phyloP scores from a whole-genome alignment of 2,888 invertebrate species.

The Eulithis prunata region DNA sequence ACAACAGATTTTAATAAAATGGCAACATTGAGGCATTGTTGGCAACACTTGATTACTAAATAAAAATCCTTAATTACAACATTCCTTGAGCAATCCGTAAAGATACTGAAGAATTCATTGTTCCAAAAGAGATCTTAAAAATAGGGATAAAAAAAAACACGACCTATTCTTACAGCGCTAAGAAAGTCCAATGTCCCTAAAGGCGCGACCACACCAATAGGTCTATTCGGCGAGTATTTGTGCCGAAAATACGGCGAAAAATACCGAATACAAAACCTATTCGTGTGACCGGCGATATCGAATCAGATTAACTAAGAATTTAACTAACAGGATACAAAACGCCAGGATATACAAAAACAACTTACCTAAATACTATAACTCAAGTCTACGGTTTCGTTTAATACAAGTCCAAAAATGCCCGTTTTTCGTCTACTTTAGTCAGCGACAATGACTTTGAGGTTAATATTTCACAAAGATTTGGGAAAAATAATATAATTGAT shows the following conservation, averaged over 20 bases:
- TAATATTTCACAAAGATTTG: slow-evolving; percentile 5
- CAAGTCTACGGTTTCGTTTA: slow-evolving; percentile 29
- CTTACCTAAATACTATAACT: slow-evolving; percentile 50
- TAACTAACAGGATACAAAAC: slow-evolving; percentile 43
- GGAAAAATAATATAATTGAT: background rate
- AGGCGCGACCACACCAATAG: slow-evolving; percentile 32
- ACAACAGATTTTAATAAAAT: slow-evolving; percentile 34
- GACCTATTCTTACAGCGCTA: slow-evolving; percentile 53
- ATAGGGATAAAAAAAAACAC: slow-evolving; percentile 53
- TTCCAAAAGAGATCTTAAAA: slow-evolving; percentile 63
- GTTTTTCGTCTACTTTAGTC: slow-evolving; percentile 8
- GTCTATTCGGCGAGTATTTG: slow-evolving; percentile 7
- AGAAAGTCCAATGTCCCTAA: slow-evolving; percentile 51
- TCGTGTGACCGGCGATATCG: slow-evolving; percentile 33
- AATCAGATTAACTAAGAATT: slow-evolving; percentile 61
- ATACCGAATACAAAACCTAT: slow-evolving; percentile 39
- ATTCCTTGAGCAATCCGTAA: slow-evolving; percentile 70
- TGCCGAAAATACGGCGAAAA: slow-evolving; percentile 7
- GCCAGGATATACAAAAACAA: slow-evolving; percentile 54
- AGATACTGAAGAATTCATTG: slow-evolving; percentile 65
- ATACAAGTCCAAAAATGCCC: slow-evolving; percentile 35
- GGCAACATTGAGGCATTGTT: slow-evolving; percentile 35
- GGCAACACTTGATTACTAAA: slow-evolving; percentile 39
- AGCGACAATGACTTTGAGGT: slow-evolving; percentile 38
- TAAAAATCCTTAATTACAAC: slow-evolving; percentile 50